Base-by-base conservation (phyloP, 2,113 vertebrate species). In the Nothocercus nigrocapillus region DNA sequence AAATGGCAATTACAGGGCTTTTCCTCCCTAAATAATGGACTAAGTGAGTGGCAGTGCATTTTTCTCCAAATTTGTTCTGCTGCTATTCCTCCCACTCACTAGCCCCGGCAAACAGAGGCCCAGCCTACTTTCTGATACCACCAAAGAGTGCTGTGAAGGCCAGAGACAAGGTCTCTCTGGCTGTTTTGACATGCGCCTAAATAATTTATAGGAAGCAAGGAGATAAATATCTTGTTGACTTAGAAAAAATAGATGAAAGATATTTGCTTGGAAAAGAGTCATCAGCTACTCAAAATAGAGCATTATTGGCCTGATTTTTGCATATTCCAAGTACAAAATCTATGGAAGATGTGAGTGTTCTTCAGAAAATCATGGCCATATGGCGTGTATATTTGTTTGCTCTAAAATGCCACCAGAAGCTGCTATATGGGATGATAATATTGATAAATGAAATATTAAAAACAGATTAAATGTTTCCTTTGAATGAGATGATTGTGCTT, bases 401-500 rank as follows among this genome's bases (percentile, higher is more conserved):
- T 83, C 9, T 86, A 53, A 88, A 92, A 77, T 81, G 17, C 30
- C 7, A 34, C n/a, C 9, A 70, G 44, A 68, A 89, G 62, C 63
- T 84, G 62, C 34, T 89, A 5, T 89, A 82, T 66, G n/a, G 58
- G 91, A 61, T 69, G 21, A 28, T 72, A 67, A 21, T 14, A n/a
- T 4, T 62, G 5, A 69, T 56, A 82, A 76, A 90, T 28, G 10
- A 74, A 89, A 66, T 69, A 82, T 40, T 89, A 89, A 76, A 82
- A 89, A 21, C 17, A 34, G 72, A 49, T 67, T 28, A 66, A 74
- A 59, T n/a, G 0, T 24, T 24, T 88, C 25, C 30, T 69, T 12
- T 63, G 30, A 77, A 16, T 88, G 64, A 58, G 34, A 10, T 76
- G 21, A 4, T 74, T 17, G n/a, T 67, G 47, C 18, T 21, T 85